Evolutionary conservation across 1,140 invertebrate genomes (phyloP), one percentile per base, ranked within the genome.

Genomic region (Pogonomyrmex californicus): DNA sequence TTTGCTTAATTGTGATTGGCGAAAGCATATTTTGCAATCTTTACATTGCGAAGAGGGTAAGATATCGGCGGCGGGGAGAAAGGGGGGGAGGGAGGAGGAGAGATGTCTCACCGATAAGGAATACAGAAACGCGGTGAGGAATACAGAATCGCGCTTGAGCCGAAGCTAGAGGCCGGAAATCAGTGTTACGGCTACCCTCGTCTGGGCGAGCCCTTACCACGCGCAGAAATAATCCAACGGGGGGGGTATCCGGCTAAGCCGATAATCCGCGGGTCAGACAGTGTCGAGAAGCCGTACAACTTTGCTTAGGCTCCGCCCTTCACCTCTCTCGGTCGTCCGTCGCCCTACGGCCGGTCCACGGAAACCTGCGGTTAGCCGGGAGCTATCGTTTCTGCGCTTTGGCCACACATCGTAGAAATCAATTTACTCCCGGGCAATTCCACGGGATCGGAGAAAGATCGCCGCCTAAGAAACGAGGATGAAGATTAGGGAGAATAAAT

Each of bases 181-280:
- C 91, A 85, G 65, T 86, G 87, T 90, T 85, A 88, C 86, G 87
- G 85, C 86, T 90, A 85, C 77, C 89, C 86, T 90, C 88, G 70
- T 87, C 87, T 85, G 56, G 88, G 90, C 91, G 78, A 91, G 68
- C 79, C 78, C 63, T 86, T 90, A 87, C 87, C 77, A 75, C 85
- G 86, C 70, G 71, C 86, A 85, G 92, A 92, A 93, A 94, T 93
- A 93, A 92, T 92, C 91, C 90, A 79, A 83, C 86, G 68, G 65
- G 33, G 76, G 89, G 33, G 76, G 89, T 91, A 90, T 88, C 78
- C 86, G 81, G 87, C 33, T 95, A 95, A 95, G 93, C 93, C 91
- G 93, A 95, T 95, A 95, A 95, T 95, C 95, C 94, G 83, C 88
- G 92, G 93, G 94, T 94, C 94, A 94, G 95, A 94, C 95, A 92